Conservation (phyloP, 1,140 invertebrate species). For the Platyscapa corneri region DNA sequence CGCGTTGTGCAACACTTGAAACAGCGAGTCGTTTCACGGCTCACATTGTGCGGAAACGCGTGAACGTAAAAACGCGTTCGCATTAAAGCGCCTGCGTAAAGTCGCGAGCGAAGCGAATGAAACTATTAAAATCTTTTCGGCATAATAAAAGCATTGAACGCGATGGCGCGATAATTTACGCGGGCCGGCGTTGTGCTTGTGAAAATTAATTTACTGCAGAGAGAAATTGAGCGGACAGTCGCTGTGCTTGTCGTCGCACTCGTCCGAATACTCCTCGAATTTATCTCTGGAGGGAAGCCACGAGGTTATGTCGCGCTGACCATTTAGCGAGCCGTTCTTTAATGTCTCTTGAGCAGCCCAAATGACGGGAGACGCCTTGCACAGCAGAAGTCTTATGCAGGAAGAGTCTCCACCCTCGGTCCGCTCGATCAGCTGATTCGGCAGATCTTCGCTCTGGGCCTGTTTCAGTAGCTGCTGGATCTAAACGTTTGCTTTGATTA, state of each 20-base stretch:
- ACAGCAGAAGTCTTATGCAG: conserved; percentile 84
- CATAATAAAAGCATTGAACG: no score
- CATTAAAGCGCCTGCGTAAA: no score
- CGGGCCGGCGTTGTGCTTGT: no score
- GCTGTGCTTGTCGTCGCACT: conserved; percentile 79
- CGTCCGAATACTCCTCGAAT: conserved; percentile 78
- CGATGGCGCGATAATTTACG: not conserved
- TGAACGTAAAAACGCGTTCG: no score
- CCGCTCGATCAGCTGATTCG: conserved; percentile 78
- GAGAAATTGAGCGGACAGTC: conserved; percentile 64
- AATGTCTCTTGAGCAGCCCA: conserved; percentile 82
- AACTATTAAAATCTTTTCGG: no score
- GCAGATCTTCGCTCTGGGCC: conserved; percentile 78
- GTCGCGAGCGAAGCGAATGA: no score
- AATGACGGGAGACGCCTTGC: conserved; percentile 85
- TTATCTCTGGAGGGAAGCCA: conserved; percentile 79
- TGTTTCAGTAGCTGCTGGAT: conserved; percentile 76
- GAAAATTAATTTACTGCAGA: not conserved
- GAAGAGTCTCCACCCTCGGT: conserved; percentile 77
- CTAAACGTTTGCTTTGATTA: conserved; percentile 53
- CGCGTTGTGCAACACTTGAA: no score
- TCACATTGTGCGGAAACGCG: no score
- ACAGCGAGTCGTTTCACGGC: no score
- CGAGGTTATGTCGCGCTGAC: conserved; percentile 59
- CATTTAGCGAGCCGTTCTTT: conserved; percentile 58